These are phyloP conservation scores for Mystacides longicornis DNA, from an alignment of 2,888 invertebrate species.

Conservation along the genomic window DNA sequence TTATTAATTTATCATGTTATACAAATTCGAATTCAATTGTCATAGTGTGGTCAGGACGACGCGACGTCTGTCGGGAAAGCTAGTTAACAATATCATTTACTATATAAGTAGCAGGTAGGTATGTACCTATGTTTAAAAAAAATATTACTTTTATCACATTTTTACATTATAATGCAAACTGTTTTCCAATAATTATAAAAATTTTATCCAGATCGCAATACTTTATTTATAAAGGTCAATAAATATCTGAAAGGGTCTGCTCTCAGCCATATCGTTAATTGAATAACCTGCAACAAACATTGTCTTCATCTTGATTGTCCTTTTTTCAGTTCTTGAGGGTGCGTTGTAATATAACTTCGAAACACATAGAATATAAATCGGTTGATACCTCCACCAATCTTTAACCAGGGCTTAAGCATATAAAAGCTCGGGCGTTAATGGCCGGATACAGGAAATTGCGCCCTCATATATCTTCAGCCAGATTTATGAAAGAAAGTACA, in stretches of 20 bases:
- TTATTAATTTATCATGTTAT: no score
- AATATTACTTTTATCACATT: no score
- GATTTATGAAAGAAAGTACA: constrained; percentile 81
- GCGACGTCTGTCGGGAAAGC: no score
- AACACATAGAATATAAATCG: constrained; percentile 27
- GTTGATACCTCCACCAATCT: constrained; percentile 23
- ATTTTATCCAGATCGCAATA: background rate
- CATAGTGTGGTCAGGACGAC: no score
- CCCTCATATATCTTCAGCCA: constrained; percentile 83
- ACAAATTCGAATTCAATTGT: no score
- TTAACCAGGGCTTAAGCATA: constrained; percentile 46
- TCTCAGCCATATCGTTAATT: constrained; percentile 16
- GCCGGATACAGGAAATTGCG: constrained; percentile 87
- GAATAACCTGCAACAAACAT: constrained; percentile 12
- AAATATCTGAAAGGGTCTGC: constrained; percentile 10
- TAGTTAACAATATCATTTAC: no score
- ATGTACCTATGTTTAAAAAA: no score
- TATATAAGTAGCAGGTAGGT: no score
- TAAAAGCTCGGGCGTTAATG: constrained; percentile 64
- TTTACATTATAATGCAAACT: no score
- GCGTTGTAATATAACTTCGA: constrained; percentile 23
- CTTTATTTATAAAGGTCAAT: constrained; percentile 3
- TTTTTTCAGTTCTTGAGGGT: constrained; percentile 6
- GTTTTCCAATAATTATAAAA: constrained; percentile 1
- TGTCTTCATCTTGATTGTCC: background rate